Base-by-base conservation (phyloP, 2,113 vertebrate genomes). In the Carollia perspicillata region DNA sequence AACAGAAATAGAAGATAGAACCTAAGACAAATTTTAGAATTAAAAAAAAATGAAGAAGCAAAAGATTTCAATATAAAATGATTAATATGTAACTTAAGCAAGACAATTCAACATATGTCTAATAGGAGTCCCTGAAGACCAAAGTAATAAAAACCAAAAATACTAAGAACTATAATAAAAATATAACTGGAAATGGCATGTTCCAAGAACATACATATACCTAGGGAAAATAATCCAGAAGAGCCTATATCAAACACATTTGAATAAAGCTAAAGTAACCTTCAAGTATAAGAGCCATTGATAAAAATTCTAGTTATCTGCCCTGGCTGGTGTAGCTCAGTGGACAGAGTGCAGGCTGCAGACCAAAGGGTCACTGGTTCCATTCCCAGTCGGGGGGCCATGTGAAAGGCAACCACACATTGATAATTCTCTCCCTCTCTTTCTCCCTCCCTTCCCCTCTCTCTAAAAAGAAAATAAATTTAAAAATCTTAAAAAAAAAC, bases 91-190 rank as follows among this genome's bases (percentile, higher is more conserved):
- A 83, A 68, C 20, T 44, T 1, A 91, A 40, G 17, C 28, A 93
- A 96, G 35, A 93, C 53, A 65, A 33, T 81, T 68, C 55, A 95
- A 81, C 17, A 55, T 63, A 77, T 89, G 23, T 90, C 65, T 80
- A 95, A 69, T 9, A 90, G 35, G 26, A 79, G 44, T 78, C 28
- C 37, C 12, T 91, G 47, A 85, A 44, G 20, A 90, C 7, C 49
- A 95, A 84, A 87, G 40, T 47, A 93, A 96, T 7, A 69, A 68
- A 68, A 79, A 14, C 18, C 11, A 72, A 90, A 92, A 65, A 89
- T 14, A 49, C 6, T 35, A 74, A 90, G 72, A 94, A 65, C 2
- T 66, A 8, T 6, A 88, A 88, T 47, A 49, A 74, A 83, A 92
- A n/a, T 33, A 47, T 58, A 86, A 58, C 14, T 77, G 89, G 16